Base-by-base conservation (phyloP, 1,140 invertebrate species). In the Ylistrum balloti region DNA sequence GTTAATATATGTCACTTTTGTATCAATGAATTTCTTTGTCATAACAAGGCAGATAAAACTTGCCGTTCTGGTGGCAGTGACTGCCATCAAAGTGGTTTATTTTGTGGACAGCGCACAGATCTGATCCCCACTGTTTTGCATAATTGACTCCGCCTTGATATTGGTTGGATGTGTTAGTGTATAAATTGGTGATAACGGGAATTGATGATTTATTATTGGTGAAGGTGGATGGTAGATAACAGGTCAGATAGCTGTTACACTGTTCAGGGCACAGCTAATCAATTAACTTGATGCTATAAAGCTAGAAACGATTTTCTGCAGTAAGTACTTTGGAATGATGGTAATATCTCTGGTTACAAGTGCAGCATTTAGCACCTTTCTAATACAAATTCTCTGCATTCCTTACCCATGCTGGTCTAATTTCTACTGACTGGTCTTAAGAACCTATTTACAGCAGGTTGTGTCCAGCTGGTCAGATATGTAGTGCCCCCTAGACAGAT, bases 371-470 rank as follows among this genome's bases (percentile, higher is more conserved):
- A 28, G 56, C 56, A 74, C 56, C 56, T 74, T n/a, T 74, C 56
- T 74, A 74, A 74, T 74, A 74, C 56, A 74, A 22, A 74, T 74
- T 74, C 22, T 3, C 56, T 5, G 56, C 56, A 74, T 74, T 74
- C 56, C 28, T 74, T 22, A 74, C 56, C 56, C 56, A 74, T 74
- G 56, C 56, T 28, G 56, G 22, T 74, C 56, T 74, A 0, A n/a
- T 74, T 74, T 74, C 9, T 9, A 22, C 56, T 20, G 45, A 48
- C 11, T 74, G 56, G 56, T 74, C 22, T 74, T 45, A 15, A 17
- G 41, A 45, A 74, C 56, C 56, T 74, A 74, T 28, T 74, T 74
- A 74, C 56, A 74, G 56, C 56, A 74, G 56, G n/a, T 17, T 74
- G 56, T 56, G 17, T 56, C 45, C 45, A 56, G 45, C 45, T 56